Evolutionary conservation across 2,888 invertebrate genomes (phyloP).

Genomic region (Rotaria sp.): DNA sequence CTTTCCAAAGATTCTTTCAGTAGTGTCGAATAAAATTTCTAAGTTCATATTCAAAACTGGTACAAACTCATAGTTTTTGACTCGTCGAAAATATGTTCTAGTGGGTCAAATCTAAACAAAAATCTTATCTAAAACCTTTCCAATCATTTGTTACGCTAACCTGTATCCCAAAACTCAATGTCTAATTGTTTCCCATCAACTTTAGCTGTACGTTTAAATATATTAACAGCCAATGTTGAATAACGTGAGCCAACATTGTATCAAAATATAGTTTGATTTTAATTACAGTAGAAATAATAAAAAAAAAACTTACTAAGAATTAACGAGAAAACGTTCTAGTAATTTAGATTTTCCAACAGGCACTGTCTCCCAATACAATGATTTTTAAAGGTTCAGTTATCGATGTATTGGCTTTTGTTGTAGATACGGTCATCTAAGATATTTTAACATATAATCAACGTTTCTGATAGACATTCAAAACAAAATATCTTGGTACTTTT

Average conservation of each 20-base stretch:
- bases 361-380: not conserved
- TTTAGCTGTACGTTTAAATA: slow-evolving; percentile 58
- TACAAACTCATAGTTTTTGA: no score
- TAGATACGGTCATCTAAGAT: not conserved
- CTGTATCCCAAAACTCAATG: slow-evolving; percentile 48
- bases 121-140: no score
- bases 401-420: not conserved
- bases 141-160: no score
- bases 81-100: no score
- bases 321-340: slow-evolving; percentile 27
- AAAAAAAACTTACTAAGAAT: not conserved
- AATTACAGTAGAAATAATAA: not conserved
- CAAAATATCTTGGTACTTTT: no score
- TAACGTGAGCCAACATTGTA: slow-evolving; percentile 58
- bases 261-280: not conserved
- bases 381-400: not conserved
- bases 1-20: no score
- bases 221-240: slow-evolving; percentile 60
- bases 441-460: no score
- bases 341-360: not conserved
- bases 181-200: slow-evolving; percentile 55
- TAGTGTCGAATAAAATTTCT: no score
- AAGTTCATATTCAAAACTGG: no score
- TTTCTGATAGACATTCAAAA: no score
- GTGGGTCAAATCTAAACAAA: no score